Base-by-base conservation (phyloP, 2,888 invertebrate genomes). In the Cheilosia impressa region DNA sequence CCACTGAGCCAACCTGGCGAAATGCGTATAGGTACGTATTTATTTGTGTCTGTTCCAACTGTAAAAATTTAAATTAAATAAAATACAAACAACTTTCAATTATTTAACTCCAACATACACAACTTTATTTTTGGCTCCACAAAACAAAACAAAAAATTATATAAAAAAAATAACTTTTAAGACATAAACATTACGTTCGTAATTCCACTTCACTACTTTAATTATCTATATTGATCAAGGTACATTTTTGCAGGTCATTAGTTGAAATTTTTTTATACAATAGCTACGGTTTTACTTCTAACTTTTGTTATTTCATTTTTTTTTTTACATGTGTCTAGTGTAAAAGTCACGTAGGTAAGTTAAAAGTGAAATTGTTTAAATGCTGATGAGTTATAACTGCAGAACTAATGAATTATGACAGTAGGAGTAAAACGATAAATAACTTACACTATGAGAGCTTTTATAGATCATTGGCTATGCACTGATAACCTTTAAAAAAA, bases 181-280 rank as follows among this genome's bases (percentile, higher is more conserved):
- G 34, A 58, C 60, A 66, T 71, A 45, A 60, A 75, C 57, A 69
- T 65, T 50, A 60, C 43, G 60, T 50, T 27, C 78, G 57, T 77
- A 65, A 62, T 82, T 53, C 52, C 58, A 71, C 60, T 52, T 57
- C n/a, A 63, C 63, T 78, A 75, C 53, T 65, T 78, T 71, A 75
- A 75, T 60, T 76, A 63, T 60, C 65, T 45, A 80, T 60, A 79
- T 69, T 79, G 71, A 77, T 82, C 68, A 81, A 85, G 85, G 85
- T 85, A 85, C 85, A 73, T 77, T 81, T 78, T 85, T 68, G 68
- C 85, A 85, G 85, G 85, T 85, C 60, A 85, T 81, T 22, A 58
- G 77, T 76, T 84, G 27, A 72, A 58, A 73, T 57, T 45, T 73
- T 45, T 52, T 82, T 68, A 52, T 73, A 63, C 68, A 76, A 63